Percentiles rank a stretch among this genome's conserved stretches.
Evolutionary conservation across 2,888 invertebrate genomes (phyloP).

Genomic region (Cylindroiulus punctatus): DNA sequence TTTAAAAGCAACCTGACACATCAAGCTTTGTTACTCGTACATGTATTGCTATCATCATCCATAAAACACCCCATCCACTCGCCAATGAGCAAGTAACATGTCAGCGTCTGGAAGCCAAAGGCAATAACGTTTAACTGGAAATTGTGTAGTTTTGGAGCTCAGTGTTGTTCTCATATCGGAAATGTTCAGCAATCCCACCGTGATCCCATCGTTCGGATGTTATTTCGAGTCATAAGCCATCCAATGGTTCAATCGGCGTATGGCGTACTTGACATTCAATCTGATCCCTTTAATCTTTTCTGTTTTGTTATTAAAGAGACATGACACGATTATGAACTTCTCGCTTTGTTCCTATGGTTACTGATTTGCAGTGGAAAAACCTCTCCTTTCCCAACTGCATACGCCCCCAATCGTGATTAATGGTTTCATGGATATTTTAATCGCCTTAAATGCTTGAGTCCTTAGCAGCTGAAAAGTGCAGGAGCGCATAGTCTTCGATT

Average conservation of each 20-base stretch:
- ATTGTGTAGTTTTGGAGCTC: background rate
- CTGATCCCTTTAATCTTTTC: constrained; percentile 38
- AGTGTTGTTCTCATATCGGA: background rate
- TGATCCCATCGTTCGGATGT: background rate
- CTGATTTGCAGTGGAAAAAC: background rate
- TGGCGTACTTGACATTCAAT: constrained; percentile 13
- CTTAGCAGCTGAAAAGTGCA: background rate
- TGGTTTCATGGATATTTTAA: constrained; percentile 20
- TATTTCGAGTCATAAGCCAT: background rate
- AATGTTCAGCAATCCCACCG: background rate
- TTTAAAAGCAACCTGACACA: too few species aligned
- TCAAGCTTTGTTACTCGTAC: too few species aligned
- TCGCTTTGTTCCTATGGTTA: constrained; percentile 26
- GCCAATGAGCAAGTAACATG: too few species aligned
- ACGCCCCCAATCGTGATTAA: background rate
- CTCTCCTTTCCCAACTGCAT: background rate
- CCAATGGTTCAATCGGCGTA: background rate
- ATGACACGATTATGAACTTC: constrained; percentile 31
- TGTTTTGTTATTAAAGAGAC: constrained; percentile 42
- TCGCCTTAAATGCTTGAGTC: constrained; percentile 12
- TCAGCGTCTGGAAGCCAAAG: too few species aligned
- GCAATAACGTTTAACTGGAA: too few species aligned
- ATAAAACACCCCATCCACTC: too few species aligned
- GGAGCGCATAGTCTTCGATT: background rate
- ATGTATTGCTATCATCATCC: too few species aligned